Conservation (phyloP, 2,113 vertebrate genomes). For the Galeopterus variegatus region DNA sequence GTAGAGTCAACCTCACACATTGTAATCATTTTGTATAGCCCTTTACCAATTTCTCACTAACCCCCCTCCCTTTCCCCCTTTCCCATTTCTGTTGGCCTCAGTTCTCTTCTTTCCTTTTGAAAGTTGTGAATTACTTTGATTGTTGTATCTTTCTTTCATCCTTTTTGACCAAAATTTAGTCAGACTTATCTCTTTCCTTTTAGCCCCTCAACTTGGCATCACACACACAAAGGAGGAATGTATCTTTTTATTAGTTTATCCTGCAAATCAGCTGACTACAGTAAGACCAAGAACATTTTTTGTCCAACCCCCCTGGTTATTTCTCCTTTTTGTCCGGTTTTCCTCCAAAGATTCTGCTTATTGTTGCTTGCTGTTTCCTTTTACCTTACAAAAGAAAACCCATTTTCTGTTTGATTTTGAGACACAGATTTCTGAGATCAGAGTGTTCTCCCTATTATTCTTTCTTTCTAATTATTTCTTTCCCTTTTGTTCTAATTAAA, state of each 20-base stretch:
- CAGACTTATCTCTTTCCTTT: neutral
- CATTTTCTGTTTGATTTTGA: conserved; percentile 43
- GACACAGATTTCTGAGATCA: conserved; percentile 30
- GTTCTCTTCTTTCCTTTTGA: no score
- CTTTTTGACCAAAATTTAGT: neutral
- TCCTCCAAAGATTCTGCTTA: neutral
- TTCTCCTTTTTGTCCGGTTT: neutral
- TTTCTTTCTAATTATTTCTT: conserved; percentile 41
- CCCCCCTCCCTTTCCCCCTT: no score
- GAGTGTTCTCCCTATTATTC: neutral
- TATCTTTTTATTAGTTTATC: neutral
- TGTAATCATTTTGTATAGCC: no score
- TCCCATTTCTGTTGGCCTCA: no score
- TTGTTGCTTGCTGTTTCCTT: neutral
- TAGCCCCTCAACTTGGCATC: neutral
- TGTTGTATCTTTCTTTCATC: no score
- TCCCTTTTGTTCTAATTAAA: conserved; percentile 33
- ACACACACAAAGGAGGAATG: no score
- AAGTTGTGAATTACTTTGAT: no score
- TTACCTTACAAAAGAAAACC: neutral
- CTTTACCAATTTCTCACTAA: no score
- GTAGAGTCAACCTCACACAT: no score
- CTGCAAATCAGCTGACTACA: neutral
- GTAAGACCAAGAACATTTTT: neutral
- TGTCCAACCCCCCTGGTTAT: neutral